phyloP scores from a whole-genome alignment of 2,113 vertebrate genomes.

The Oreochromis tanganicae region DNA sequence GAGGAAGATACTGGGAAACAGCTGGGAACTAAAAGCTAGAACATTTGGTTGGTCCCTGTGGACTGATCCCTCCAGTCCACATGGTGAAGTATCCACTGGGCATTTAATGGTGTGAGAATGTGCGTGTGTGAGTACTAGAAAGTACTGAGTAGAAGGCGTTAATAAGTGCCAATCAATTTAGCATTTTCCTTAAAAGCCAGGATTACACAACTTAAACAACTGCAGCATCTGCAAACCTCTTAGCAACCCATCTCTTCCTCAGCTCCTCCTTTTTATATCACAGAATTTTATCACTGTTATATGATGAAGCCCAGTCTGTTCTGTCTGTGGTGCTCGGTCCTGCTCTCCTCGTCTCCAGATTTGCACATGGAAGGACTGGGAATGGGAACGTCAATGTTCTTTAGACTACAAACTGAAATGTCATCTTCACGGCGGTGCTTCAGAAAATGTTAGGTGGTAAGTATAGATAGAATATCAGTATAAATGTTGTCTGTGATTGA shows the following conservation, averaged over 20 bases:
- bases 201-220: not conserved
- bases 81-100: not conserved
- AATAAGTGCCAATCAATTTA: not conserved
- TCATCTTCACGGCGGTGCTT: not conserved
- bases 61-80: accelerated
- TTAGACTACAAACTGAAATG: not conserved
- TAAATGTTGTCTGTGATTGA: not conserved
- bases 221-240: not conserved
- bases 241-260: not conserved
- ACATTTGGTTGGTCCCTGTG: not conserved
- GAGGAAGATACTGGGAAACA: not conserved
- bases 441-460: not conserved
- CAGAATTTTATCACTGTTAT: not conserved
- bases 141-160: not conserved
- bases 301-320: not conserved
- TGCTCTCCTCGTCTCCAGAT: not conserved
- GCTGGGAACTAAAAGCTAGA: not conserved
- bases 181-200: not conserved
- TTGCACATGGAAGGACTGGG: not conserved
- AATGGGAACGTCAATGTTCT: not conserved
- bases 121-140: not conserved
- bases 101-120: not conserved
- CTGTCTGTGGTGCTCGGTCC: not conserved
- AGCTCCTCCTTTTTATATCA: not conserved
- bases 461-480: not conserved